phyloP scores from a whole-genome alignment of 92 coral and sea anemone species.

The Porites evermanni region DNA sequence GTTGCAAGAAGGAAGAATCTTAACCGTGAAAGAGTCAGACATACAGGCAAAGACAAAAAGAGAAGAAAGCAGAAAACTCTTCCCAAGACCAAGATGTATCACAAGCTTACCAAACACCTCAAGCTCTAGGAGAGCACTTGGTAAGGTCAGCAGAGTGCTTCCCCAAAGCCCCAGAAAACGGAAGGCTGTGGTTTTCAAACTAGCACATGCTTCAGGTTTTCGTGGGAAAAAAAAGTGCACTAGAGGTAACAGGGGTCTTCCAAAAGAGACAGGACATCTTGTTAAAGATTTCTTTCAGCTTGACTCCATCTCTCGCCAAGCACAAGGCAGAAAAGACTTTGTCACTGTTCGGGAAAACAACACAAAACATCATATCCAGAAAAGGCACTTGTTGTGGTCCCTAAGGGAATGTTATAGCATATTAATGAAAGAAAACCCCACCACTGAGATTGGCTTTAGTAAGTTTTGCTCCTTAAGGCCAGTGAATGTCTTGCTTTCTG shows the following conservation, averaged over 20 bases:
- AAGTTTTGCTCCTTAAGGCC: constrained; percentile 67
- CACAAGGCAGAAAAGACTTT: constrained; percentile 61
- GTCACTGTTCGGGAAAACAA: constrained; percentile 34
- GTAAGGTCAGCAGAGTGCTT: constrained; percentile 29
- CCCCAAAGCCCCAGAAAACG: constrained; percentile 31
- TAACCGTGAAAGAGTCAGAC: constrained; percentile 47
- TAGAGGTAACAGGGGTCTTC: constrained; percentile 9
- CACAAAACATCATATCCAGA: constrained; percentile 58
- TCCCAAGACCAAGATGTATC: constrained; percentile 14
- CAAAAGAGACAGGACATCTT: constrained; percentile 21
- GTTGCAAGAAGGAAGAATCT: constrained; percentile 49
- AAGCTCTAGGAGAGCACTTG: constrained; percentile 55
- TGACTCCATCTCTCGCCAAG: constrained; percentile 60
- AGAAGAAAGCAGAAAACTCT: background rate
- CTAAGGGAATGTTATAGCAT: constrained; percentile 49
- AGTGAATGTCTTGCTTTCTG: constrained; percentile 50
- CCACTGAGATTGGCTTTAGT: constrained; percentile 54
- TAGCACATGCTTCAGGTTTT: constrained; percentile 36
- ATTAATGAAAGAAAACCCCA: constrained; percentile 58
- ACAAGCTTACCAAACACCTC: constrained; percentile 54
- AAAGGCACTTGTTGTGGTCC: constrained; percentile 66
- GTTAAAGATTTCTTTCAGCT: constrained; percentile 29
- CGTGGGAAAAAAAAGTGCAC: constrained; percentile 20
- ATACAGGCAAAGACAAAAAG: constrained; percentile 14
- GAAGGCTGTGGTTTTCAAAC: constrained; percentile 42